Evolutionary conservation across 2,113 vertebrate species (phyloP).

Genomic region (Emberiza fucata): DNA sequence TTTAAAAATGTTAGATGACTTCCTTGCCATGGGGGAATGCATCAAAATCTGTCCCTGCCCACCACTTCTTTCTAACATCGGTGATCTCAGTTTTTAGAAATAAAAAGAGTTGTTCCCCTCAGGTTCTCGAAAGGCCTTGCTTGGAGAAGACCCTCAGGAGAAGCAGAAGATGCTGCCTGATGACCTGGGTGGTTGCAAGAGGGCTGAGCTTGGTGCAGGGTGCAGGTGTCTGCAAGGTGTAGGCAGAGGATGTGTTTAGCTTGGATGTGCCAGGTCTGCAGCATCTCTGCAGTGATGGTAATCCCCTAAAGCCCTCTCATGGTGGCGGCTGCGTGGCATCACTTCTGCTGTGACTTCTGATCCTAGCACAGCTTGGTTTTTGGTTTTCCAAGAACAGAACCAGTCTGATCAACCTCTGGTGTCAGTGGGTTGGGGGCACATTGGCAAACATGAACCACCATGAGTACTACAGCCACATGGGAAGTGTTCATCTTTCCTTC

Average conservation of each 20-base stretch:
- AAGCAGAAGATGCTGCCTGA: not conserved
- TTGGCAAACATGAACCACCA: accelerated
- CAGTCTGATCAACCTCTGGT: not conserved
- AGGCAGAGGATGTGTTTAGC: not conserved
- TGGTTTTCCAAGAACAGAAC: not conserved
- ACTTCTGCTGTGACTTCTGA: not conserved
- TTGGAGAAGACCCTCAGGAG: not conserved
- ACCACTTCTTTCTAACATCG: not conserved
- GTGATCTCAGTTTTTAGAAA: not conserved
- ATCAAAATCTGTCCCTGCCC: not conserved
- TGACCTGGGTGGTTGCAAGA: not conserved
- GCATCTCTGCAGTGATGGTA: not conserved
- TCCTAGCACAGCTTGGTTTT: not conserved
- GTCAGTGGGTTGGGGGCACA: accelerated
- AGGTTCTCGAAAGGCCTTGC: not conserved
- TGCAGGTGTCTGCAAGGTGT: not conserved
- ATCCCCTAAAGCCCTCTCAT: not conserved
- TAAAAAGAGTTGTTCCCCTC: not conserved
- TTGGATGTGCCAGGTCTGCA: not conserved
- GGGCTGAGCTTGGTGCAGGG: not conserved
- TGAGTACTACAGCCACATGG: accelerated
- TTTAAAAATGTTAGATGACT: not conserved
- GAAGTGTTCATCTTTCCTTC: not conserved
- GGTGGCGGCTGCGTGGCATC: not conserved
- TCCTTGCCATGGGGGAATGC: not conserved